Evolutionary conservation across 2,797 vertebrate genomes (phyloP).

Genomic region (Saxicola maurus): DNA sequence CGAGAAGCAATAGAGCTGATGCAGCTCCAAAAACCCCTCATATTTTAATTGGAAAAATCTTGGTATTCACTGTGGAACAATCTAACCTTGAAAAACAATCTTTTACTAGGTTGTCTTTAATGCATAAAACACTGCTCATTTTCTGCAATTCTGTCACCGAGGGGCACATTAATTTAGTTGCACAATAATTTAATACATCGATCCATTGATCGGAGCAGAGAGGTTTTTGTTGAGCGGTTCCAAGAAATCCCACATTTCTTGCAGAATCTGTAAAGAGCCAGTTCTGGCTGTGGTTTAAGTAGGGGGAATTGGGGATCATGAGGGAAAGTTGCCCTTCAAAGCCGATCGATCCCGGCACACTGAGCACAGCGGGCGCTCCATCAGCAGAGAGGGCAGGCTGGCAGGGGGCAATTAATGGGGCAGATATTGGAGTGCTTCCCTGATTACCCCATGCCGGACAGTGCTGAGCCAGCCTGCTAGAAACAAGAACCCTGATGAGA

Average conservation of each 20-base stretch:
- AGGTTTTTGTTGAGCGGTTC: not conserved
- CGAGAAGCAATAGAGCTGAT: not conserved
- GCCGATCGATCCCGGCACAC: not conserved
- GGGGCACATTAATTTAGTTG: conserved; percentile 27
- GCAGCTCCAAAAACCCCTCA: not conserved
- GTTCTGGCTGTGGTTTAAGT: not conserved
- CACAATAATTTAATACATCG: conserved; percentile 28
- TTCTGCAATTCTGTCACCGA: not conserved
- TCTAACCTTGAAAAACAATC: conserved; percentile 51
- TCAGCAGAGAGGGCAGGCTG: not conserved
- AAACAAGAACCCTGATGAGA: conserved; percentile 48
- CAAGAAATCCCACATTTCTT: not conserved
- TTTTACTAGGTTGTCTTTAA: conserved; percentile 42
- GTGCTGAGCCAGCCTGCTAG: conserved; percentile 24
- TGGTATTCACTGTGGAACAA: conserved; percentile 9
- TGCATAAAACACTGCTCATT: conserved; percentile 46
- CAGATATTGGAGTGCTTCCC: conserved; percentile 8
- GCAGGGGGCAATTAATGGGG: conserved; percentile 62
- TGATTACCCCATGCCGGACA: not conserved
- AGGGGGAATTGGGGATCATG: not conserved
- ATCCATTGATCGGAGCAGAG: conserved; percentile 26
- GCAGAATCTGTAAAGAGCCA: not conserved
- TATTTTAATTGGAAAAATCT: conserved; percentile 25
- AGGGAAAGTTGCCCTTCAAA: conserved; percentile 56
- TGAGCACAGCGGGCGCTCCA: conserved; percentile 22